Evolutionary conservation across 2,888 invertebrate species (phyloP), one percentile per base, ranked within the genome.

Genomic region (Camptogramma bilineatum): DNA sequence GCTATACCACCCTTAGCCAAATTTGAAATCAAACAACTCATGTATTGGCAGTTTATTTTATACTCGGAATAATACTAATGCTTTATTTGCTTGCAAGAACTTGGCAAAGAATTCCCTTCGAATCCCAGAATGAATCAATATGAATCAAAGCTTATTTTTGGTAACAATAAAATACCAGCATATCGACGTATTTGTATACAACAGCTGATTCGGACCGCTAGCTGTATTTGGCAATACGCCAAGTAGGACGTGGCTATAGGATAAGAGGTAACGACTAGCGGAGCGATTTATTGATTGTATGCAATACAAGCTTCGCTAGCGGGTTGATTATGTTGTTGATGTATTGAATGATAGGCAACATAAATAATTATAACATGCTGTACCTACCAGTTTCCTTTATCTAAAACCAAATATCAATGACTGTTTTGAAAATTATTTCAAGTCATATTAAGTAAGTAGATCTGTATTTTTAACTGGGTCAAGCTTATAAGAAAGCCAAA

Each of bases 161-260:
- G 66, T 50, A 53, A 66, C 65, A 66, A 66, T 66, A 62, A 66
- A 62, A 62, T 62, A 55, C 51, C 62, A 54, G 28, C 52, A 58
- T 61, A 63, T 59, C 39, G 62, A 64, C 48, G 52, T 59, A 58
- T 52, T 63, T 58, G 63, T 61, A 61, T 55, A 64, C 61, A 53
- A 48, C 57, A 57, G 65, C 65, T 65, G 65, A 62, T 62, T 56
- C 31, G 52, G 56, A 18, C 50, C 59, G 42, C 18, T 53, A 57
- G 61, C 53, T 28, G 7, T 52, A 39, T 52, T 48, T 64, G 64
- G 61, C 60, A 13, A 0, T 9, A 4, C 4, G 64, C 64, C 64
- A 65, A 44, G 4, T 3, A 7, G 44, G 17, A 1, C 17, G 17
- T 44, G 44, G 7, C 8, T 9, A 4, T 10, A 19, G 47, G 31